Percentiles rank a stretch among this genome's conserved stretches.
These are phyloP conservation scores for Hypotaenidia philippensis DNA, from an alignment of 2,797 vertebrate species.

Conservation along the genomic window DNA sequence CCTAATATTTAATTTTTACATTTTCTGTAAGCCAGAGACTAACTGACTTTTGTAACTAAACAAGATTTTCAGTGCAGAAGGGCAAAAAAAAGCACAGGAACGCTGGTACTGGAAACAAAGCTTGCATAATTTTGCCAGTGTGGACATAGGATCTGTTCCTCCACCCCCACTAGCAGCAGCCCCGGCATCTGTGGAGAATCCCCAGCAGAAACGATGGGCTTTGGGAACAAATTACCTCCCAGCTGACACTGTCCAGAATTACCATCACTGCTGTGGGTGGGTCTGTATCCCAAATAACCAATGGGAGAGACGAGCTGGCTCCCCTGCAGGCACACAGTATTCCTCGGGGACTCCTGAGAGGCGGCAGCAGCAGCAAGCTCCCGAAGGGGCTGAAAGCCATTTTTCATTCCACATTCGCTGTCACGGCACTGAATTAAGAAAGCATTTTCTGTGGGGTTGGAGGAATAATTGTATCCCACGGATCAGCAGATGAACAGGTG, in stretches of 20 bases:
- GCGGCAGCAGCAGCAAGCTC: background rate
- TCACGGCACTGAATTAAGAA: background rate
- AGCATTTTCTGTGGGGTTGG: background rate
- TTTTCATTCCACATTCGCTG: background rate
- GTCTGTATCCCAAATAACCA: background rate
- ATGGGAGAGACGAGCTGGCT: background rate
- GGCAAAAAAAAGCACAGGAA: background rate
- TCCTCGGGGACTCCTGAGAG: background rate
- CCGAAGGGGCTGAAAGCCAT: conserved; percentile 5
- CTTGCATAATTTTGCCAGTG: background rate
- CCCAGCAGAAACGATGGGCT: background rate
- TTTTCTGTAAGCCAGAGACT: background rate
- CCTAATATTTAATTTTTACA: background rate
- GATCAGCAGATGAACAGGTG: background rate
- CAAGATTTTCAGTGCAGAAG: background rate
- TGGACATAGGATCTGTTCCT: background rate
- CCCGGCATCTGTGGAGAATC: background rate
- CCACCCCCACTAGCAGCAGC: background rate
- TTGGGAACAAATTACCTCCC: conserved; percentile 25
- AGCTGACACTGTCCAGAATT: background rate
- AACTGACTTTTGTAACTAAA: background rate
- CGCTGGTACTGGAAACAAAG: background rate
- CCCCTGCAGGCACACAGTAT: background rate
- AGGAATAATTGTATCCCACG: background rate
- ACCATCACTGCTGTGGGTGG: background rate